Evolutionary conservation across 2,888 invertebrate species (phyloP), one percentile per base, ranked within the genome.

Genomic region (Zygogramma bicolorata): DNA sequence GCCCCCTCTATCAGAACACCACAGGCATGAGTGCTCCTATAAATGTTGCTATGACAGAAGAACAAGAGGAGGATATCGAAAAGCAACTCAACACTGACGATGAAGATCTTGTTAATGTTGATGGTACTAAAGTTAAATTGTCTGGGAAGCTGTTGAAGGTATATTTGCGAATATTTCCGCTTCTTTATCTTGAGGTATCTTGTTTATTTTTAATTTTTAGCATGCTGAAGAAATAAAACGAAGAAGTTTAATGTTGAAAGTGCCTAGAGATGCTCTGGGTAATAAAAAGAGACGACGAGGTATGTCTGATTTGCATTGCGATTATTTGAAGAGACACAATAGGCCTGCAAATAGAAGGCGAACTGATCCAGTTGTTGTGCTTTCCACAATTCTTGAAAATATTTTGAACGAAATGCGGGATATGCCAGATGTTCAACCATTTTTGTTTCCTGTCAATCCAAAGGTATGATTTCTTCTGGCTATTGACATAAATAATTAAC

Each of bases 321-420:
- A 98, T 88, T 98, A 98, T 82, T 88, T 98, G 4, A 97, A 95
- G 79, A 90, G 93, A 20, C 93, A 93, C 72, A 92, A 92, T 74
- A 90, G 93, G 79, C 94, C 96, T 0, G 95, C 97, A 0, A 97
- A 99, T 84, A 88, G 99, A 6, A 89, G 97, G 0, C 90, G 99
- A 49, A 97, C 98, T 0, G 99, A 99, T 88, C 99, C 99, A 0
- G 93, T 98, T 0, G 98, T 99, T 13, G 97, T 98, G 0, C 88
- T 99, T 67, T 96, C 97, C 0, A 95, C 96, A 0, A 92, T 98
- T 77, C 88, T 98, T 53, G 98, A 99, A 84, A 92, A 92, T 67
- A 97, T 99, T 70, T 88, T 98, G 8, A 97, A 96, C 83, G 96
- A 98, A 84, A 93, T 99, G 91, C 90, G 98, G 58, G 95, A 95